Base-by-base conservation (phyloP, 2,888 invertebrate species). In the Hipparchia semele region DNA sequence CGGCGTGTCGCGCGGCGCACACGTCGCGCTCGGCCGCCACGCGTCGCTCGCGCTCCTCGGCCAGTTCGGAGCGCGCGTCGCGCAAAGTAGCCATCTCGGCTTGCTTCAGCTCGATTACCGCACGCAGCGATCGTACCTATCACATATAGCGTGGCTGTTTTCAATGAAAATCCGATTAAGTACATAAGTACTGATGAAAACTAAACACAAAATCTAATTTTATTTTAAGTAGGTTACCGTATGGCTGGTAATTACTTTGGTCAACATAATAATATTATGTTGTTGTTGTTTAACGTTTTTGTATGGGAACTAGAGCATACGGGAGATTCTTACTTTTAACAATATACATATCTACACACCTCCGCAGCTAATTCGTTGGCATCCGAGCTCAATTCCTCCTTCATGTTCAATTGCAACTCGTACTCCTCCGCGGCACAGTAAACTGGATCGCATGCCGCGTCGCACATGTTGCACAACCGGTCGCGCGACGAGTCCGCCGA, bases 61-160 rank as follows among this genome's bases (percentile, higher is more conserved):
- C 91, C 70, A 97, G 94, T 80, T 97, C 96, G 45, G 96, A 95
- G 73, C 96, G 95, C 72, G 96, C 95, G 81, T 96, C 96, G 64
- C 96, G 95, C 66, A 99, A 92, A 23, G 97, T 96, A 0, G 96
- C 96, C 83, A 98, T 96, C 91, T 99, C 98, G 45, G 96, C 96
- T 85, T 97, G 97, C 83, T 97, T 96, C 83, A 99, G 94, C 81
- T 99, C 99, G 75, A 99, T 94, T 3, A 99, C 99, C 56, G 97
- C 96, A 77, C 98, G 95, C 75, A 99, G 92, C 23, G 98, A 98
- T 80, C 81, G 95, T 84, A 87, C 92, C 93, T 92, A 78, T 8
- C 13, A 4, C 51, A 8, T 1, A 70, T 70, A 45, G 3, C 2
- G 54, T 45, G 9, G 51, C 49, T 39, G 23, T 23, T 23, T 23